phyloP scores from a whole-genome alignment of 1,140 invertebrate species.

The Mylabris phalerata region DNA sequence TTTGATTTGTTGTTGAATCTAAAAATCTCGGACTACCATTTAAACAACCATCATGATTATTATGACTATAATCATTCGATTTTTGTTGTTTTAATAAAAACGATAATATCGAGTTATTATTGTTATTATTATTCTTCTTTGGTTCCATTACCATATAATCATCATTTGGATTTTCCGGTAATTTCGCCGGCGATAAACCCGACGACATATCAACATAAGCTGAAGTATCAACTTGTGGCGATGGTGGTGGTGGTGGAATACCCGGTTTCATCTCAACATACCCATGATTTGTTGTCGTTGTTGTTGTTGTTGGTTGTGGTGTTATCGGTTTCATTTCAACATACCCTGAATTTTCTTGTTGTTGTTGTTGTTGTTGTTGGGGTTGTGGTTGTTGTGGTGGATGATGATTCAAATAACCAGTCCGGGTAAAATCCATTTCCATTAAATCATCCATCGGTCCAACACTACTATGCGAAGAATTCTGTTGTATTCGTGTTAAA shows the following conservation, averaged over 20 bases:
- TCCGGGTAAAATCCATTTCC: constrained; percentile 68
- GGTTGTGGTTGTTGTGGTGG: constrained; percentile 20
- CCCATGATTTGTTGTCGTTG: constrained; percentile 30
- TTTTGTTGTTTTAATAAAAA: background rate
- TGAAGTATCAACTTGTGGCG: constrained; percentile 6
- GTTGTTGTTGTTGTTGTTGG: constrained; percentile 5
- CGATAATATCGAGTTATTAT: constrained; percentile 16
- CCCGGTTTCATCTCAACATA: constrained; percentile 52
- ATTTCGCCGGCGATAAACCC: constrained; percentile 19
- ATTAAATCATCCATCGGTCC: constrained; percentile 69
- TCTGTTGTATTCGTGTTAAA: constrained; percentile 41
- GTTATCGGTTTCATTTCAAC: constrained; percentile 47
- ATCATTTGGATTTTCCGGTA: constrained; percentile 14
- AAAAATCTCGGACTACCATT: background rate
- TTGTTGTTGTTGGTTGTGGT: constrained; percentile 32
- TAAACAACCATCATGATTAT: too few relatives aligned
- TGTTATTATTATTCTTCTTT: constrained; percentile 15
- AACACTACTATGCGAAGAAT: constrained; percentile 51
- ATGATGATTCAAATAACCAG: constrained; percentile 19
- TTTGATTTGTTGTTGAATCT: constrained; percentile 39
- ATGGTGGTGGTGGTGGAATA: background rate
- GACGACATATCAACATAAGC: constrained; percentile 46
- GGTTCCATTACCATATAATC: constrained; percentile 44
- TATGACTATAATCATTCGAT: background rate
- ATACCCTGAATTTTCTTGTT: constrained; percentile 42